These are phyloP conservation scores for Papilio glaucus DNA, from an alignment of 1,140 invertebrate genomes.

Conservation along the genomic window DNA sequence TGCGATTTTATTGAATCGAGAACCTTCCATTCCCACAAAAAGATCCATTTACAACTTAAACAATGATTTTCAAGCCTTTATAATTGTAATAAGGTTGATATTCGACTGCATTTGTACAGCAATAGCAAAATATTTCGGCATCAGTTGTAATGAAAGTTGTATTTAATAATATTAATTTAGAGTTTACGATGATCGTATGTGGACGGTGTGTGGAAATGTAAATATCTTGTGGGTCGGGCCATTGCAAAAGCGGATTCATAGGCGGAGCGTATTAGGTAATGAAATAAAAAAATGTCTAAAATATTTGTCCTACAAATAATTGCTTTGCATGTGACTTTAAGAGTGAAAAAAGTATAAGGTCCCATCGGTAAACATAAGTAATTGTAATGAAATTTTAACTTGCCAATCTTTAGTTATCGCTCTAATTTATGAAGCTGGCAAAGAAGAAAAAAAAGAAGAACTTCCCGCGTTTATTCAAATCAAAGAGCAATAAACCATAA, in stretches of 20 bases:
- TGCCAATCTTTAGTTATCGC: too few relatives aligned
- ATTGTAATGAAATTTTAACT: too few relatives aligned
- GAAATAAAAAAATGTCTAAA: slow-evolving; percentile 12
- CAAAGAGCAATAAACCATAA: too few relatives aligned
- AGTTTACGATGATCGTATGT: slow-evolving; percentile 22
- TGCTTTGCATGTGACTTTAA: too few relatives aligned
- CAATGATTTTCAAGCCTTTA: neutral
- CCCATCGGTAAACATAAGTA: too few relatives aligned
- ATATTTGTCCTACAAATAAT: too few relatives aligned
- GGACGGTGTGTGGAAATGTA: neutral
- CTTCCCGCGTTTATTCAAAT: too few relatives aligned
- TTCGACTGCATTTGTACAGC: neutral
- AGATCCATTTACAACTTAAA: neutral
- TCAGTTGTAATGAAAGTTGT: slow-evolving; percentile 29
- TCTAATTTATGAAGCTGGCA: too few relatives aligned
- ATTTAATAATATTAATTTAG: slow-evolving; percentile 29
- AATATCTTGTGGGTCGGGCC: slow-evolving; percentile 19
- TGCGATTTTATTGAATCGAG: slow-evolving; percentile 17
- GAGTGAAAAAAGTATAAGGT: too few relatives aligned
- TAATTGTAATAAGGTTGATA: slow-evolving; percentile 4
- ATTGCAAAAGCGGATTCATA: neutral
- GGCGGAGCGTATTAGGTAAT: slow-evolving; percentile 10
- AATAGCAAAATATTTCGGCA: neutral
- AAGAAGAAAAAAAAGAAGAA: too few relatives aligned
- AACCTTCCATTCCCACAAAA: slow-evolving; percentile 9